phyloP scores from a whole-genome alignment of 1,140 invertebrate genomes.

The Euura saliciscinereae region DNA sequence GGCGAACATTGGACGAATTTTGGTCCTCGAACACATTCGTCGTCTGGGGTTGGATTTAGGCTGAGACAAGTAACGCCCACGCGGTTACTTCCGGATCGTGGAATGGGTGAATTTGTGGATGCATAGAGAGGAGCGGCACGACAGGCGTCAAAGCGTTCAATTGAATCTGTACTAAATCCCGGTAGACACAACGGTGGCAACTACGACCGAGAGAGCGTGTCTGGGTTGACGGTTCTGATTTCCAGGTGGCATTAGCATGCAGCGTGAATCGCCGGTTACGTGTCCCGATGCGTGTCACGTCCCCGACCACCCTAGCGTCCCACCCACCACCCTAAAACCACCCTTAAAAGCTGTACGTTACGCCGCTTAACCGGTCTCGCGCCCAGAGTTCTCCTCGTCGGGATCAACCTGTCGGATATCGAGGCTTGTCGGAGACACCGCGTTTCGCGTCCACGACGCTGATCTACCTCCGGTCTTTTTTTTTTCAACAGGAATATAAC shows the following conservation, averaged over 20 bases:
- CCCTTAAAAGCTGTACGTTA: conserved; percentile 41
- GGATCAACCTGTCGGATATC: conserved; percentile 6
- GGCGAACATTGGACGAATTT: too few relatives aligned
- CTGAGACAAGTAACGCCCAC: too few relatives aligned
- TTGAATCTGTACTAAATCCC: conserved; percentile 7
- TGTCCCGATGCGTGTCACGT: conserved; percentile 39
- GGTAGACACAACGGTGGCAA: conserved; percentile 5
- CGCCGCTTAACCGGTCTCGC: conserved; percentile 36
- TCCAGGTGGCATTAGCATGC: conserved; percentile 30
- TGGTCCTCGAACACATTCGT: too few relatives aligned
- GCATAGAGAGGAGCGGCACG: background rate
- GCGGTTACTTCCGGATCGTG: too few relatives aligned
- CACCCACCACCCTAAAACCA: conserved; percentile 29
- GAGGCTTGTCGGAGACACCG: background rate
- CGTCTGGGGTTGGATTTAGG: too few relatives aligned
- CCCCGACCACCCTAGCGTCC: conserved; percentile 30
- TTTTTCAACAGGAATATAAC: too few relatives aligned
- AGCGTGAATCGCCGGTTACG: conserved; percentile 30
- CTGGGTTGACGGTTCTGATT: conserved; percentile 39
- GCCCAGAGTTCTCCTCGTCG: background rate
- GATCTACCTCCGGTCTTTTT: too few relatives aligned
- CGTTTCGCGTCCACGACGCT: too few relatives aligned
- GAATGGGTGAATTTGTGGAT: too few relatives aligned
- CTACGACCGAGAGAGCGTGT: conserved; percentile 20
- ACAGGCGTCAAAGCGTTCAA: conserved; percentile 4